phyloP scores from a whole-genome alignment of 2,113 vertebrate species.

The Struthio camelus region DNA sequence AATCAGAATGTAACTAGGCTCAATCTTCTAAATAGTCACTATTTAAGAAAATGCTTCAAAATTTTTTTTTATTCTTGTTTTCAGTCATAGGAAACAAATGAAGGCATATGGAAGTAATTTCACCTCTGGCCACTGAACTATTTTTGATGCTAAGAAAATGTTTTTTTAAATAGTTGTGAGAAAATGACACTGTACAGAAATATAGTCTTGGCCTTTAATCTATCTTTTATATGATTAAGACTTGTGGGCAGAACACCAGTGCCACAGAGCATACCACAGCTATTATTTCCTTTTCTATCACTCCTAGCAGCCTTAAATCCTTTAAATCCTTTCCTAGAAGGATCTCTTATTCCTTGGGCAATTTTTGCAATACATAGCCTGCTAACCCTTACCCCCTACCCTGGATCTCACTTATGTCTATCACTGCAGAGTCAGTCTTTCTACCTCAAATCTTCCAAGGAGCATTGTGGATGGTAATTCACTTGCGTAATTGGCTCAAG shows the following conservation, averaged over 20 bases:
- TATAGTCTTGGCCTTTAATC: slow-evolving; percentile 38
- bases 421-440: slow-evolving; percentile 62
- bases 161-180: slow-evolving; percentile 46
- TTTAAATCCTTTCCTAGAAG: slow-evolving; percentile 74
- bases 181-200: slow-evolving; percentile 43
- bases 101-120: slow-evolving; percentile 30
- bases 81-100: background rate
- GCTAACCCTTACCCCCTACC: slow-evolving; percentile 61
- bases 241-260: slow-evolving; percentile 41
- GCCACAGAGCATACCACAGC: slow-evolving; percentile 30
- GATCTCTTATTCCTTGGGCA: slow-evolving; percentile 63
- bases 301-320: slow-evolving; percentile 71
- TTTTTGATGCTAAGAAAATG: slow-evolving; percentile 32
- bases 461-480: slow-evolving; percentile 76
- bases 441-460: slow-evolving; percentile 73
- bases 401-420: slow-evolving; percentile 61
- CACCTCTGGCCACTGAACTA: background rate
- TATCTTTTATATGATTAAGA: slow-evolving; percentile 65
- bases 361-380: slow-evolving; percentile 62
- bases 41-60: background rate
- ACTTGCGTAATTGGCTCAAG: slow-evolving; percentile 82
- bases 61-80: background rate
- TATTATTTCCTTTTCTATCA: slow-evolving; percentile 66
- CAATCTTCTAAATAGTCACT: background rate
- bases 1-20: background rate